Percentiles rank a stretch among this genome's conserved stretches.
Conservation (phyloP, 2,797 vertebrate species). For the Anguilla megastoma region DNA sequence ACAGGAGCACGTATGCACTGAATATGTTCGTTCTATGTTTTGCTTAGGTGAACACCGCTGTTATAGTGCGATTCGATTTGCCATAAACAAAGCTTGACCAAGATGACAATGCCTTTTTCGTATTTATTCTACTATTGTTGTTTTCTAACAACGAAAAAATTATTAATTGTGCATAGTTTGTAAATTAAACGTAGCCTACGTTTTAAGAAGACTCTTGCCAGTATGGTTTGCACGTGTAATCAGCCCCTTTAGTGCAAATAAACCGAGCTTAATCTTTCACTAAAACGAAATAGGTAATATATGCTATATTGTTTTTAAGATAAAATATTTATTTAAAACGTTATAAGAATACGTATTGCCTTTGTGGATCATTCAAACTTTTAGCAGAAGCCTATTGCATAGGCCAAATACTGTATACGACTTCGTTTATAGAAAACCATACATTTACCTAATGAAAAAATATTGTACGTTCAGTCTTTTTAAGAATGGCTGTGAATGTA, state of each 20-base stretch:
- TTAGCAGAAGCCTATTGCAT: neutral
- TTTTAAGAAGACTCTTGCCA: neutral
- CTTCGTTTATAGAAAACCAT: neutral
- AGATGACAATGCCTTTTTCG: neutral
- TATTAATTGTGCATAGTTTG: neutral
- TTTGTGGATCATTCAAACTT: neutral
- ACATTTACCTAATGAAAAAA: neutral
- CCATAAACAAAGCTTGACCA: neutral
- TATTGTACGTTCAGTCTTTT: neutral
- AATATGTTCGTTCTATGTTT: neutral
- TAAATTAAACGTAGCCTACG: neutral
- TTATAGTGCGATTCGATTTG: neutral
- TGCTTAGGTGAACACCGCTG: neutral
- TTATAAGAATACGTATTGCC: neutral
- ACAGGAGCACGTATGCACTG: neutral
- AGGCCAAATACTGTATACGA: neutral
- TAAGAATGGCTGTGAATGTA: neutral
- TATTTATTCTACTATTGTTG: neutral
- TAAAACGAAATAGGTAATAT: neutral
- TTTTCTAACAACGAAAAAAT: neutral
- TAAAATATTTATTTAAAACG: neutral
- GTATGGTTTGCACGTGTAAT: neutral
- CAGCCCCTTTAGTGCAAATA: neutral
- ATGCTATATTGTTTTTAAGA: neutral
- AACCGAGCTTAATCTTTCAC: neutral